phyloP scores from a whole-genome alignment of 2,888 invertebrate genomes.

The Hypomecis punctinalis region DNA sequence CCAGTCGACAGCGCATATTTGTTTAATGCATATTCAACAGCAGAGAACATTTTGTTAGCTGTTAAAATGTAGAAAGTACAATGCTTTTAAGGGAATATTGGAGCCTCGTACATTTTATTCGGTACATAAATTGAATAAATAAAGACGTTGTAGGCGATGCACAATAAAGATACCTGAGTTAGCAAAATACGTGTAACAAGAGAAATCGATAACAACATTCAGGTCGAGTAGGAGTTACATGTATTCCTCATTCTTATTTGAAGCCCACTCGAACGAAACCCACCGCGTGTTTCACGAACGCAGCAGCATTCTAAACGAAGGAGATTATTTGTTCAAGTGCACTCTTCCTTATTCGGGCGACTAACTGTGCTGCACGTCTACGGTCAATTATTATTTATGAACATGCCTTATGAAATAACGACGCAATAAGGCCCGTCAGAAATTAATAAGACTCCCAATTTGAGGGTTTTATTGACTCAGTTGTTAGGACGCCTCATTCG shows the following conservation, averaged over 20 bases:
- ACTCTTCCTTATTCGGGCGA: constrained; percentile 66
- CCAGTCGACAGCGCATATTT: constrained; percentile 26
- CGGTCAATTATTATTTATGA: constrained; percentile 46
- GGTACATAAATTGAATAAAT: constrained; percentile 6
- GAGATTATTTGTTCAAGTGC: constrained; percentile 75
- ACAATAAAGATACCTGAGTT: constrained; percentile 25
- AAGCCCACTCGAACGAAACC: constrained; percentile 56
- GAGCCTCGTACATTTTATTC: constrained; percentile 12
- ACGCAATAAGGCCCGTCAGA: constrained; percentile 45
- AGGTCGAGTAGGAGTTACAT: constrained; percentile 59
- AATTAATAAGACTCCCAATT: constrained; percentile 43
- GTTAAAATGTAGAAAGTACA: constrained; percentile 21
- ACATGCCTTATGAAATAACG: constrained; percentile 39
- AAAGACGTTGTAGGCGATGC: constrained; percentile 17
- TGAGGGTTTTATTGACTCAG: constrained; percentile 45
- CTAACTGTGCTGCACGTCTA: constrained; percentile 52
- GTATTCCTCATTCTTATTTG: constrained; percentile 53
- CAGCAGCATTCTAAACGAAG: constrained; percentile 57
- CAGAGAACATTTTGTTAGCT: background rate
- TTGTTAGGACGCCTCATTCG: constrained; percentile 31
- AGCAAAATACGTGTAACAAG: constrained; percentile 36
- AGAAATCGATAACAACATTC: constrained; percentile 48
- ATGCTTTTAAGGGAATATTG: constrained; percentile 19
- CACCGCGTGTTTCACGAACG: constrained; percentile 59
- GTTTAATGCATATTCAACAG: constrained; percentile 24